phyloP scores from a whole-genome alignment of 1,140 invertebrate genomes.

The Octopus sinensis region DNA sequence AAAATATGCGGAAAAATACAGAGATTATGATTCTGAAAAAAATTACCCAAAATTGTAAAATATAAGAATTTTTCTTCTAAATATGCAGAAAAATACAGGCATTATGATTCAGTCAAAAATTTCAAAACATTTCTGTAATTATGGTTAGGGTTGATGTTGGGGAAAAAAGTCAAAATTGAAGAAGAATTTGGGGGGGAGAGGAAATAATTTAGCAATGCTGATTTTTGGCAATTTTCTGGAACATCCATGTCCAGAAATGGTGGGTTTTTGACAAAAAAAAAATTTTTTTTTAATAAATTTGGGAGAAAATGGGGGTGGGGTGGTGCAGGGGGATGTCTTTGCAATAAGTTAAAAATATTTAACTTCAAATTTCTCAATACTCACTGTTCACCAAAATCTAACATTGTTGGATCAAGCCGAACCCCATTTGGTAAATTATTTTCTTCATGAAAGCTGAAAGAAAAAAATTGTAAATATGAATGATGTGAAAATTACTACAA shows the following conservation, averaged over 20 bases:
- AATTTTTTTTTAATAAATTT: not conserved
- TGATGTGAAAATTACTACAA: not conserved
- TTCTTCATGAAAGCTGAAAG: conserved; percentile 42
- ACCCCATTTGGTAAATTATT: conserved; percentile 57
- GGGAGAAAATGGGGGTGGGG: not conserved
- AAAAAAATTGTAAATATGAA: conserved; percentile 22
- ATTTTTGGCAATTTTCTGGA: not conserved
- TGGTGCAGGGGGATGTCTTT: not conserved
- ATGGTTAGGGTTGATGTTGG: too few species aligned
- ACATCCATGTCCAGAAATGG: not conserved
- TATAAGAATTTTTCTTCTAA: too few species aligned
- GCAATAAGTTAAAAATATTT: not conserved
- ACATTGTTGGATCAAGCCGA: conserved; percentile 65
- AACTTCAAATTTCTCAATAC: conserved; percentile 29
- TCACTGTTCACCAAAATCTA: conserved; percentile 72
- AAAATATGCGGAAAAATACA: too few species aligned
- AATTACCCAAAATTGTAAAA: too few species aligned
- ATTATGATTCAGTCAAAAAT: too few species aligned
- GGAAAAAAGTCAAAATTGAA: too few species aligned
- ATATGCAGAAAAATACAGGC: too few species aligned
- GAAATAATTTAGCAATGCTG: not conserved
- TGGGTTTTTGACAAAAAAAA: not conserved
- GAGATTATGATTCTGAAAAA: too few species aligned
- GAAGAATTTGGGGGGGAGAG: too few species aligned
- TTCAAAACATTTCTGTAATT: too few species aligned